Evolutionary conservation across 2,797 vertebrate genomes (phyloP), one percentile per base, ranked within the genome.

Genomic region (Otolemur crassicaudatus): DNA sequence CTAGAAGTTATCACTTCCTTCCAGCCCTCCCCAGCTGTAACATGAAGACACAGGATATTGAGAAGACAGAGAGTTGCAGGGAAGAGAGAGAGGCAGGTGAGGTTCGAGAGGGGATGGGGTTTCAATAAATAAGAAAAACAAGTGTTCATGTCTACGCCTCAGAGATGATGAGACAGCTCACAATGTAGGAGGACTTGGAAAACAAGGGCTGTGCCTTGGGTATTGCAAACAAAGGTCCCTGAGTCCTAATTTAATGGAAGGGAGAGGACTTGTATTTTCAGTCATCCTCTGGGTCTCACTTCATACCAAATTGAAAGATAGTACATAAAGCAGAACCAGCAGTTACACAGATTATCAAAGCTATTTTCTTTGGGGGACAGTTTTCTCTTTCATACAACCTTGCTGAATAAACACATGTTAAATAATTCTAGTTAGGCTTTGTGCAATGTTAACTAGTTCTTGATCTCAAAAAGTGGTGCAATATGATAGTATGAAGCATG

Each of bases 371-470:
- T 37, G 76, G 7, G 49, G 34, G 4, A 58, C 7, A 86, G 7
- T 70, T 94, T 94, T 80, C 53, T 60, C n/a, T 75, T 90, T 82
- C 17, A 13, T 76, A 13, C 77, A 53, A 90, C 10, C 58, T 86
- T 12, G 7, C 8, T 27, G 6, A 90, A 72, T 27, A 84, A 25
- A 67, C 9, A 63, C 7, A 31, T 60, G 27, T 40, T 72, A 92
- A 73, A 77, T 77, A 61, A 29, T 90, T 92, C 37, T 16, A 49
- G 40, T 56, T 31, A 60, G 29, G 40, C 46, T 87, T 82, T 46
- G 70, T 67, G 49, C 75, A 73, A 70, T n/a, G 49, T 75, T 77
- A 86, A 27, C 40, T 83, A 77, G 23, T 60, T 53, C 56, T 75
- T 61, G 34, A 37, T 80, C 12, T 37, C 72, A 72, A 69, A 46